Base-by-base conservation (phyloP, 2,113 vertebrate genomes). In the Merops nubicus region DNA sequence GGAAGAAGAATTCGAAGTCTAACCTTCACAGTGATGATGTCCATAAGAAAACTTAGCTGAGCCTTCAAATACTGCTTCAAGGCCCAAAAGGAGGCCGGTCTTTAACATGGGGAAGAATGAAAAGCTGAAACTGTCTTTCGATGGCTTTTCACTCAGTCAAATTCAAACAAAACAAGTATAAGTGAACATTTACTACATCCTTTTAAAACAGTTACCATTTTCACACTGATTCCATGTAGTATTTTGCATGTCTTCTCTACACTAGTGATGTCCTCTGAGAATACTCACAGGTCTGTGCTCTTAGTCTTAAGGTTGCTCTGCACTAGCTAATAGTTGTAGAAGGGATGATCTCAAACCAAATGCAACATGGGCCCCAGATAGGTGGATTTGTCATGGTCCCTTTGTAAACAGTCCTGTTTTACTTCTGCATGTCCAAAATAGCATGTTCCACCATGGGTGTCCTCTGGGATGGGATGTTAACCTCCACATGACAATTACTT, bases 11-110 rank as follows among this genome's bases (percentile, higher is more conserved):
- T 54, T 65, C 8, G 34, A 34, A n/a, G 15, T 59, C 14, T 21
- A 2, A 2, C 1, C 17, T 15, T 78, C 10, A 6, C 15, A 13
- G 16, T 47, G 15, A 11, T 59, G 9, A 9, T 45, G 18, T 23
- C 13, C 16, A 17, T 5, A 6, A 20, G 57, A 59, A 72, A 31
- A 50, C 14, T 6, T n/a, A 21, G 14, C 3, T 17, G 21, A 0
- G 0, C 31, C 73, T 63, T 40, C 10, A 48, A 3, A 31, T 18
- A 2, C 20, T 29, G 34, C 25, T 70, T 56, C 28, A 21, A n/a
- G 12, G 26, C 28, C 21, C 69, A 2, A 31, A 77, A 64, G 23
- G 26, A 45, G 8, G 6, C 8, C 6, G 12, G 8, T 17, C 54
- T 51, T 65, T 38, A 57, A 36, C 19, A 6, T 8, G 28, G 13